Evolutionary conservation across 1,140 invertebrate species (phyloP), one percentile per base, ranked within the genome.

Genomic region (Penaeus indicus): DNA sequence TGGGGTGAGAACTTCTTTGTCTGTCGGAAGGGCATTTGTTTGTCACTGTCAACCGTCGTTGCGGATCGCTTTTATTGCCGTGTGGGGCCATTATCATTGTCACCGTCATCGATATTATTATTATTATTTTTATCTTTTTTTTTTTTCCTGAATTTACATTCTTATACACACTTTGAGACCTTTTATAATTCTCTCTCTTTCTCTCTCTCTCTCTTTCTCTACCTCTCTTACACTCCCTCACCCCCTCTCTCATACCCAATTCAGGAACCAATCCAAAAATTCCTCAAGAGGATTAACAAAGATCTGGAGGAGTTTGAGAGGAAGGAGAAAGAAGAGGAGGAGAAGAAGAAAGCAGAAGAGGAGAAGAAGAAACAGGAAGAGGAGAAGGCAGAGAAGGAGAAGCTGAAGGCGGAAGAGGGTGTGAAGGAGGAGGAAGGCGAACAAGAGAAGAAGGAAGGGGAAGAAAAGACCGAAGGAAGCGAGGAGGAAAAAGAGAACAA

Each of bases 251-350:
- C 22, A 21, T 32, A 22, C 61, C 32, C 64, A 21, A 18, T 81
- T 13, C 78, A 85, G 83, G 84, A 89, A 47, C 88, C 88, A 16
- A 85, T 89, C 61, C 83, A 89, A 67, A 54, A 63, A 21, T 89
- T 85, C 80, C 77, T 89, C 18, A 85, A 78, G 32, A 85, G 88
- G 63, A 85, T 89, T 62, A 86, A 85, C 61, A 89, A 85, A 61
- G 88, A 86, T 3, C 18, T 88, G 32, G 81, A 88, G 69, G 86
- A 88, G 22, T 88, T 64, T 84, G 80, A 88, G 60, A 83, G 63
- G 32, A 78, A 42, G 75, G 42, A 78, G 63, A 42, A 60, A 54
- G 67, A 85, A 47, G 61, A 85, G 32, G 83, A 78, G 32, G 83
- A 67, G 54, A 72, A 63, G 25, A 60, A 69, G 10, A 19, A 22